Base-by-base conservation (phyloP, 2,888 invertebrate genomes). In the Xanthorhoe designata region DNA sequence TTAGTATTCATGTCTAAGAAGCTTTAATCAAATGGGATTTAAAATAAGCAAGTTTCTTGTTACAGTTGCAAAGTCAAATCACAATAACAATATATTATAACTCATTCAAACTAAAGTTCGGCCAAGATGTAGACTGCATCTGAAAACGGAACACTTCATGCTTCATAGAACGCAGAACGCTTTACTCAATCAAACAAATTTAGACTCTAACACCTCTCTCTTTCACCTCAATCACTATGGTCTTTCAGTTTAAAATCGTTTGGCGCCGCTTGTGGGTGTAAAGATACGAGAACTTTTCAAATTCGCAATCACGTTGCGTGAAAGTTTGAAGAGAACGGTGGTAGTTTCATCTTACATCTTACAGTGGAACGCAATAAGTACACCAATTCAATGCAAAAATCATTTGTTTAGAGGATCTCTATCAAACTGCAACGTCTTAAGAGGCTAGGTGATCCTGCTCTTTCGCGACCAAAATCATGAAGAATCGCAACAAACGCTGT, bases 281-380 rank as follows among this genome's bases (percentile, higher is more conserved):
- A 77, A 78, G 71, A 78, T 78, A 78, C 76, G 76, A 76, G 78
- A 89, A 89, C 83, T 89, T 90, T 88, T 87, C 86, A 88, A 87
- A 87, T 89, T 88, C 85, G 82, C 88, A 89, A 89, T 89, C 88
- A 88, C 85, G 84, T 79, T 77, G 79, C 80, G 81, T 78, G 81
- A 82, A 88, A 89, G 80, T 88, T 88, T 80, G 76, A 79, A 87
- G 85, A 81, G 80, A 82, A 80, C 72, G 75, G 77, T 76, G 80
- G 81, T 83, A 81, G 83, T 80, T 82, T 70, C 71, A 74, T 74
- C 75, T 78, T 77, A 75, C 69, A 71, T 67, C 69, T 66, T 71
- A 74, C 75, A 78, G 77, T 76, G 67, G 69, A 65, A 55, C 61
- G 57, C 1, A 50, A 17, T 64, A 18, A 66, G 67, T 51, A 67